These are phyloP conservation scores for Pammene aurita DNA, from an alignment of 2,888 invertebrate genomes.

Conservation along the genomic window DNA sequence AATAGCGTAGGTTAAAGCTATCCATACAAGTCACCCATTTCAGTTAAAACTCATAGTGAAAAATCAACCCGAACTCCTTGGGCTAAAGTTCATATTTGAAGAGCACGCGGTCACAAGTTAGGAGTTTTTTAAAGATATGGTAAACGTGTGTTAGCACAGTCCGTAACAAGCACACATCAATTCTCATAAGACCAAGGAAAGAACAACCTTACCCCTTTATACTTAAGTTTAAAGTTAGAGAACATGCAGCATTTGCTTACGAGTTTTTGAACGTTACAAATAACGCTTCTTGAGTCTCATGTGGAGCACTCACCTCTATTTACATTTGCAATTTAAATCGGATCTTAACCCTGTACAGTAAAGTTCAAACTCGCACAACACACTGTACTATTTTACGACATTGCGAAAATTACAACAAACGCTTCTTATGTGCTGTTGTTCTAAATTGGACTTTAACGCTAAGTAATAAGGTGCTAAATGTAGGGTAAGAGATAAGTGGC, in stretches of 20 bases:
- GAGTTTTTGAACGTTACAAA: background rate
- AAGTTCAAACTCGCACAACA: background rate
- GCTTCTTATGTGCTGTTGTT: background rate
- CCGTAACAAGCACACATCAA: background rate
- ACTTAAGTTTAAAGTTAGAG: background rate
- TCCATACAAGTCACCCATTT: background rate
- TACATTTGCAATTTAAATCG: background rate
- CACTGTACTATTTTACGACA: background rate
- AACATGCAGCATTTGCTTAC: background rate
- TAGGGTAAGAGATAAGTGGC: slow-evolving; percentile 11
- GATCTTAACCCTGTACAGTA: background rate
- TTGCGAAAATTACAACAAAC: background rate
- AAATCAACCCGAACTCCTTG: background rate
- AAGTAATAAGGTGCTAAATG: background rate
- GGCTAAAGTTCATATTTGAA: background rate
- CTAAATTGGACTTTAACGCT: slow-evolving; percentile 24
- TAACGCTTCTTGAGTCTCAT: background rate
- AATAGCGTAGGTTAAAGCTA: slow-evolving; percentile 16
- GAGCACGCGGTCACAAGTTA: background rate
- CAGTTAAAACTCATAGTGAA: background rate
- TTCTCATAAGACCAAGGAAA: background rate
- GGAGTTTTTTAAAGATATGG: background rate
- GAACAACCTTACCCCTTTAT: background rate
- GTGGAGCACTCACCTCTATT: background rate
- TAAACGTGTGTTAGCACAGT: background rate